Percentiles rank a stretch among this genome's conserved stretches.
Evolutionary conservation across 2,888 invertebrate species (phyloP).

Genomic region (Trachelus iudaicus): DNA sequence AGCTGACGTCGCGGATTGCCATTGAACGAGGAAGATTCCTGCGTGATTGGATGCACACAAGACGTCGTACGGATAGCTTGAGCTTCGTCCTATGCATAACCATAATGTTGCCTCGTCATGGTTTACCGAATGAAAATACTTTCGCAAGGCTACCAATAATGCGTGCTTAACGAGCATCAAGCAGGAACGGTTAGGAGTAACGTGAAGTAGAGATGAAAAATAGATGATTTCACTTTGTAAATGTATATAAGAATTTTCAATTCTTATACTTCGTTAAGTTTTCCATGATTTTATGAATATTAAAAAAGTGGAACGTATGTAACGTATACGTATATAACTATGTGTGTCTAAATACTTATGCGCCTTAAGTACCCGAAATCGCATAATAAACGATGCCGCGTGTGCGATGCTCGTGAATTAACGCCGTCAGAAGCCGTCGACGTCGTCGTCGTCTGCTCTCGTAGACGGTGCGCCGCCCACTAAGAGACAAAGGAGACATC

Average conservation of each 20-base stretch:
- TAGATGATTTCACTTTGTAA: neutral
- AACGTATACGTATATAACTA: too few relatives aligned
- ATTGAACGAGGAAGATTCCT: conserved; percentile 38
- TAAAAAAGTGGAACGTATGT: too few relatives aligned
- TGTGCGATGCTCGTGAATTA: conserved; percentile 31
- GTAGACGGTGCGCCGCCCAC: conserved; percentile 40
- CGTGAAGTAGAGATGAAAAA: neutral
- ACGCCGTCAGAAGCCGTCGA: conserved; percentile 23
- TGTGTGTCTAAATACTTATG: neutral
- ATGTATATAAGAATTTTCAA: neutral
- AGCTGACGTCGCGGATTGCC: conserved; percentile 34
- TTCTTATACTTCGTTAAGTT: neutral
- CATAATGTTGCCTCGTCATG: conserved; percentile 42
- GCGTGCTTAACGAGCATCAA: neutral
- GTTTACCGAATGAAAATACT: neutral
- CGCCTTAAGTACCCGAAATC: neutral
- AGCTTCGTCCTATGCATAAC: conserved; percentile 20
- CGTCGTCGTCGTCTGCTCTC: conserved; percentile 33
- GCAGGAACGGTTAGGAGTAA: neutral
- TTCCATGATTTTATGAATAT: neutral
- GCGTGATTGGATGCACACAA: conserved; percentile 35
- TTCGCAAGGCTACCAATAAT: neutral
- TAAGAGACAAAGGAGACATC: conserved; percentile 45
- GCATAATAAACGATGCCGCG: neutral
- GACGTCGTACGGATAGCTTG: conserved; percentile 21